These are phyloP conservation scores for Turnix velox DNA, from an alignment of 2,113 vertebrate species.

Conservation along the genomic window DNA sequence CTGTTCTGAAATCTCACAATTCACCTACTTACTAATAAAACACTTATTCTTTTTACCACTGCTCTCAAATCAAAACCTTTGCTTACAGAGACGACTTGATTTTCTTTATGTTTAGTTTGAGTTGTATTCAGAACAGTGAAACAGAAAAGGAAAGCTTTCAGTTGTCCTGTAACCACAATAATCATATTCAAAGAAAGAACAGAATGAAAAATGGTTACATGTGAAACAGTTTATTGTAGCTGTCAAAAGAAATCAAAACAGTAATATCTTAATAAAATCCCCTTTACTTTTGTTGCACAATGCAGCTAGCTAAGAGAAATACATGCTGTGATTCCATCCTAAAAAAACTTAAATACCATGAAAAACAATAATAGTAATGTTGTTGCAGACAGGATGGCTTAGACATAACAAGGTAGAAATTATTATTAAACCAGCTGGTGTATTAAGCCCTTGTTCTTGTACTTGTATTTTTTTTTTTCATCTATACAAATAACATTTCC, in stretches of 20 bases:
- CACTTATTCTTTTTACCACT: neutral
- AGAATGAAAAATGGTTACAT: neutral
- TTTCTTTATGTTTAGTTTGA: neutral
- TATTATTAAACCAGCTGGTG: neutral
- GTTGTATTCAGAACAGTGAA: neutral
- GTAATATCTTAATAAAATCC: neutral
- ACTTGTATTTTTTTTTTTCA: neutral
- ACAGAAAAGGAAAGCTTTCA: neutral
- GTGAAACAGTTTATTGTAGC: neutral
- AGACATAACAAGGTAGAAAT: neutral
- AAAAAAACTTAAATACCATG: neutral
- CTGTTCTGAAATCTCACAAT: neutral
- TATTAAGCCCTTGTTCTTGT: neutral
- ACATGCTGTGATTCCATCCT: neutral
- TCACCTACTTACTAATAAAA: neutral
- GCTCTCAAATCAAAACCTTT: neutral
- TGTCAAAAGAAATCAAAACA: neutral
- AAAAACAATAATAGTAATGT: neutral
- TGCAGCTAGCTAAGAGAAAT: neutral
- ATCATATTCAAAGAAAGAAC: neutral
- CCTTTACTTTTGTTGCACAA: neutral
- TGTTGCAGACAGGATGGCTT: neutral
- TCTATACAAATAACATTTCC: neutral
- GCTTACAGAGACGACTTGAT: neutral
- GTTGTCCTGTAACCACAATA: neutral